Evolutionary conservation across 2,797 vertebrate genomes (phyloP), one percentile per base, ranked within the genome.

Genomic region (Gallirallus australis): DNA sequence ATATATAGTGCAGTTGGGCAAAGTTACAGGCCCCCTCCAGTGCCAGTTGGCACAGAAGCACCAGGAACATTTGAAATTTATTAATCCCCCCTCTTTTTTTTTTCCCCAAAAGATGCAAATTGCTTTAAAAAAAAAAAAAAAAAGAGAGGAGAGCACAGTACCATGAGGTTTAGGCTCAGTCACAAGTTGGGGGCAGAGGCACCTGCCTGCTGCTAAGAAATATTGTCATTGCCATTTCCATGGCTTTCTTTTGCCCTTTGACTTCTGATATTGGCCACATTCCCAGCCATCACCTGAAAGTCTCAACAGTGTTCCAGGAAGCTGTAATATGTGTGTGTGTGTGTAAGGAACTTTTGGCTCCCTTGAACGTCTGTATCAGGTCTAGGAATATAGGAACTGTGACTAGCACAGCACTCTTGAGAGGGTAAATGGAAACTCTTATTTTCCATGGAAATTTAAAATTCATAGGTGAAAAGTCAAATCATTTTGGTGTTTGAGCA

Each of bases 251-350:
- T 92, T 92, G 68, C 90, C 94, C 93, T 94, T 94, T 94, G 90
- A 90, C 83, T 93, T 90, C 92, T 82, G 89, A 95, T 90, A 25
- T 85, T 97, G 96, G 94, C 91, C 83, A 92, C 75, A 31, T 89
- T 97, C 94, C 93, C 94, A 96, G 93, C 33, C 86, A 80, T 96
- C 96, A 97, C 96, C 94, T 97, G 93, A 97, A 96, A 96, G 89
- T 52, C 83, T 82, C 77, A 95, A 90, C 71, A 82, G 64, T 52
- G 76, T 95, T 96, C 92, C 95, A 96, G 95, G 91, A 96, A 96
- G 91, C 71, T 78, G 82, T 80, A 90, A 86, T 37, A 59, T 52
- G 59, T 37, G 54, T 21, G 37, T 87, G 23, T 75, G n/a, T 64
- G 68, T 63, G 25, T 24, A 88, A 89, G 78, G 89, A 57, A 78